Conservation (phyloP, 2,888 invertebrate species). For the Caenorhabditis doughertyi region DNA sequence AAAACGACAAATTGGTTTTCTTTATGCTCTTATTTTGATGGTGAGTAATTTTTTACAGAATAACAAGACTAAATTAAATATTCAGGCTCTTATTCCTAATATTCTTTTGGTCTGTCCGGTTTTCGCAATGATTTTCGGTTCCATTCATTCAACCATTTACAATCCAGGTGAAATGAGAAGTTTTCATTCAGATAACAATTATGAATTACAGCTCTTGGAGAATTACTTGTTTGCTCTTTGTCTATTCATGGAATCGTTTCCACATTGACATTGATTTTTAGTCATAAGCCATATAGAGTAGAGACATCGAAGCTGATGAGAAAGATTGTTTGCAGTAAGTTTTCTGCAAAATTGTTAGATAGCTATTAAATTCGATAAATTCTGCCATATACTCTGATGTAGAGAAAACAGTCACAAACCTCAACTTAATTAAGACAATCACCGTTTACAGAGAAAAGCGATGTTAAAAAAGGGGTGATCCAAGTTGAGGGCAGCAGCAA, state of each 20-base stretch:
- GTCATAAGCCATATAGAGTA: constrained; percentile 21
- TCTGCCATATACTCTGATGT: no score
- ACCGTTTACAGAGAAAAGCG: no score
- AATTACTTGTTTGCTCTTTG: constrained; percentile 17
- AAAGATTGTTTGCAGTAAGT: background rate
- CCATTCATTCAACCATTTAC: background rate
- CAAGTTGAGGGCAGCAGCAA: no score
- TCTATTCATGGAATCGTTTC: constrained; percentile 34
- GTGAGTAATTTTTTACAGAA: background rate
- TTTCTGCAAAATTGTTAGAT: no score
- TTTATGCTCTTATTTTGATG: constrained; percentile 39
- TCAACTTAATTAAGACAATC: no score
- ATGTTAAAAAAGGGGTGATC: no score
- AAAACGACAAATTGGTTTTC: constrained; percentile 40
- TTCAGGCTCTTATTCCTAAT: constrained; percentile 36
- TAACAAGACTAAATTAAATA: background rate
- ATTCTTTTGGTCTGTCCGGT: constrained; percentile 7
- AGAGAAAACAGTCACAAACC: no score
- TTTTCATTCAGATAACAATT: background rate
- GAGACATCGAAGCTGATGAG: background rate
- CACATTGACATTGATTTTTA: constrained; percentile 28
- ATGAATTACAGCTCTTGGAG: constrained; percentile 26
- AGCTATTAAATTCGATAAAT: no score
- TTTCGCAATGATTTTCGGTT: constrained; percentile 1
- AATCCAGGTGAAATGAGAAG: background rate